These are phyloP conservation scores for Palythoa grandiflora DNA, from an alignment of 92 coral and sea anemone genomes.

Conservation along the genomic window DNA sequence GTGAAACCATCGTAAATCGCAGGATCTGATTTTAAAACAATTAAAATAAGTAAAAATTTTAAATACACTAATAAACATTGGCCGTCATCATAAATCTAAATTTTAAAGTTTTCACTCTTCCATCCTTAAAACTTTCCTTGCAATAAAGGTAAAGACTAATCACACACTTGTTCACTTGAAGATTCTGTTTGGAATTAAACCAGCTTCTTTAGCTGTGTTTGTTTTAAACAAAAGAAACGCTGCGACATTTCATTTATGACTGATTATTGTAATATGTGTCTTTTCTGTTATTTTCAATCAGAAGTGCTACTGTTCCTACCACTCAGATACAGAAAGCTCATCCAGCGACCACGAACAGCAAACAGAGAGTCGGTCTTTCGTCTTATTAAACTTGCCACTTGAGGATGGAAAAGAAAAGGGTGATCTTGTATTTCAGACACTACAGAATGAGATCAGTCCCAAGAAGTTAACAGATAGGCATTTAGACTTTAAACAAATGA, in stretches of 20 bases:
- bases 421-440: neutral
- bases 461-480: neutral
- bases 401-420: conserved; percentile 16
- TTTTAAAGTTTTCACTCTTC: too few relatives aligned
- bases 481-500: neutral
- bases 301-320: conserved; percentile 8
- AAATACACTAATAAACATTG: too few relatives aligned
- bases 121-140: too few relatives aligned
- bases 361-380: neutral
- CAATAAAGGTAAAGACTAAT: too few relatives aligned
- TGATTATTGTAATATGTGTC: neutral
- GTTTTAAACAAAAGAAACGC: neutral
- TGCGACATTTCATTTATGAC: neutral
- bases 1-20: too few relatives aligned
- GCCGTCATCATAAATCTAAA: too few relatives aligned
- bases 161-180: too few relatives aligned
- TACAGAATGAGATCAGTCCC: neutral
- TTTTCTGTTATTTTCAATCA: conserved; percentile 24
- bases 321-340: conserved; percentile 27
- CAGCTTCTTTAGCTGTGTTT: neutral
- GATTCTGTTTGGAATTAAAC: too few relatives aligned
- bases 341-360: conserved; percentile 34
- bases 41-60: too few relatives aligned
- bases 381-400: neutral
- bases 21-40: too few relatives aligned